Evolutionary conservation across 2,113 vertebrate species (phyloP).

Genomic region (Ceratotherium simum): DNA sequence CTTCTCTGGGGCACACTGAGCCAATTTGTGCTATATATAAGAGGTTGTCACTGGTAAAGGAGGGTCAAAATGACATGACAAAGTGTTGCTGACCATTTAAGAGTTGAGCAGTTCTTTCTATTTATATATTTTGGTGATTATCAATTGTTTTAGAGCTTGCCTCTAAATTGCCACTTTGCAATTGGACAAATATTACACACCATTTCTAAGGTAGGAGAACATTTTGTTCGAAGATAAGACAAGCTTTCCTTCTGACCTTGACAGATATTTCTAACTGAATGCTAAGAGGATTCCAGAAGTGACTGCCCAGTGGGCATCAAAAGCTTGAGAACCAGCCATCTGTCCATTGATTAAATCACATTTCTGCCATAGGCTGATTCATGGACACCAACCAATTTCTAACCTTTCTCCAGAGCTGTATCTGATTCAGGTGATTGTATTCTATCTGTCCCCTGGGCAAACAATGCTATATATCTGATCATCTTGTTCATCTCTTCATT

Average conservation of each 20-base stretch:
- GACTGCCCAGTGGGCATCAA: not conserved
- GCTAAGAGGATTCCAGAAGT: not conserved
- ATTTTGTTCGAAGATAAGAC: not conserved
- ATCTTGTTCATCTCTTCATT: not conserved
- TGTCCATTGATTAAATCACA: not conserved
- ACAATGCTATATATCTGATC: not conserved
- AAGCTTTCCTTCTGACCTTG: not conserved
- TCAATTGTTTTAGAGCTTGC: not conserved
- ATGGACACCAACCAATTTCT: not conserved
- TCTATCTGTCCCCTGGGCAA: not conserved
- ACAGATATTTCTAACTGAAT: not conserved
- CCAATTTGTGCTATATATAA: not conserved
- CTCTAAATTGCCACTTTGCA: not conserved
- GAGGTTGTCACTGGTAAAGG: not conserved
- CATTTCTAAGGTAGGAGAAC: not conserved
- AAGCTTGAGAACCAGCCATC: not conserved
- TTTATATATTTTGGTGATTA: not conserved
- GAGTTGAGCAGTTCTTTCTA: not conserved
- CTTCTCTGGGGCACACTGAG: not conserved
- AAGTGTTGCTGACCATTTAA: not conserved
- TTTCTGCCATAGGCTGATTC: not conserved
- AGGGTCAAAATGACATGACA: not conserved
- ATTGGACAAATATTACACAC: not conserved
- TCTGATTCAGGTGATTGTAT: not conserved
- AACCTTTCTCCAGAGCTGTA: not conserved